Evolutionary conservation across 1,140 invertebrate species (phyloP), one percentile per base, ranked within the genome.

Genomic region (Lanistes nyassanus): DNA sequence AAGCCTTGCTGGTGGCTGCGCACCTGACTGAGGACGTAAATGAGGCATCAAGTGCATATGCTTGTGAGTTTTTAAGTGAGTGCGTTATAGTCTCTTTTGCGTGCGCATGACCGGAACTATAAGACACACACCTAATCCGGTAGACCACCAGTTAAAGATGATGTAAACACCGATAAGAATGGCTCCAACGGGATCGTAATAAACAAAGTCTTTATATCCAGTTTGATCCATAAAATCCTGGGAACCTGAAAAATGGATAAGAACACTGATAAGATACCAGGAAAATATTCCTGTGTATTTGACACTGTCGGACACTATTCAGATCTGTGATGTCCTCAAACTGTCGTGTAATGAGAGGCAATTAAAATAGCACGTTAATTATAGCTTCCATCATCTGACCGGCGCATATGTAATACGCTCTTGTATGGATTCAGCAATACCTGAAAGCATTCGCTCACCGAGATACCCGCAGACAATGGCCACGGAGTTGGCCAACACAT

Each of bases 131-230:
- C 88, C 83, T 53, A 79, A 83, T 39, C 88, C 87, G 21, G 85
- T 88, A 34, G 69, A 81, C 81, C 84, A 87, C 88, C 88, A 89
- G 79, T 83, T 88, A 62, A 84, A 42, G 16, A 86, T 72, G 64
- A 90, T 89, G 79, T 90, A 90, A n/a, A 88, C 69, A 66, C 85
- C 85, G 53, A 90, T 90, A 6, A 89, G 34, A 19, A 91, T 90
- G 47, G 90, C 90, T 21, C 90, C 90, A 7, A 88, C 81, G 2
- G 90, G 90, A 80, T 91, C 90, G 26, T 89, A 78, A 80, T 89
- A 91, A 13, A 79, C 69, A 42, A 87, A 79, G 13, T 76, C 80
- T 11, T 78, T 55, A n/a, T 72, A 73, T 0, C 68, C 56, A 1
- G 80, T 78, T 26, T 76, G 73, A 0, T 65, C 13, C 11, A 80